Conservation (phyloP, 2,888 invertebrate species). For the Ferrisia virgata region DNA sequence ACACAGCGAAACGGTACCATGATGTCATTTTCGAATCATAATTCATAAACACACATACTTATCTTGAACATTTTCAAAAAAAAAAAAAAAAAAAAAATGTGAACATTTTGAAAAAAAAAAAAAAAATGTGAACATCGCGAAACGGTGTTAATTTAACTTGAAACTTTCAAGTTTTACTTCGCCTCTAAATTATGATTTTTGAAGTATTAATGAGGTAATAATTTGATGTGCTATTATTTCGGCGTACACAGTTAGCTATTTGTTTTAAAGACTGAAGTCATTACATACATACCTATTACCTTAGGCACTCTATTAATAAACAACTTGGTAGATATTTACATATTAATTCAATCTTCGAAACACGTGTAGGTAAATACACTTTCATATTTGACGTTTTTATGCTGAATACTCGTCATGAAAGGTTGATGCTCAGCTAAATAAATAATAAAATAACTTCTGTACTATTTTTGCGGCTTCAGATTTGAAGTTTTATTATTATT, state of each 20-base stretch:
- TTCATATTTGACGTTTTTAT: conserved; percentile 6
- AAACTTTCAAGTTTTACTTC: too few relatives aligned
- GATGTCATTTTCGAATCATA: neutral
- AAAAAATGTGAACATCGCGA: too few relatives aligned
- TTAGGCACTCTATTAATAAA: neutral
- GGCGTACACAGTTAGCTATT: neutral
- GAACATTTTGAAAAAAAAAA: too few relatives aligned
- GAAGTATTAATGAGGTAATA: too few relatives aligned
- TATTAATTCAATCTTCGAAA: conserved; percentile 8
- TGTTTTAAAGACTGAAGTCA: neutral
- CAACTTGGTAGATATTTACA: neutral
- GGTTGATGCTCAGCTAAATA: neutral
- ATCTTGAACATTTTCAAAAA: neutral
- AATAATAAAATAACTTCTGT: neutral
- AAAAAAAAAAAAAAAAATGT: too few relatives aligned
- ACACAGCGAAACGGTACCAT: too few relatives aligned
- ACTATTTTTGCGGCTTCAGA: neutral
- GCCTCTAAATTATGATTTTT: too few relatives aligned
- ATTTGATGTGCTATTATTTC: too few relatives aligned
- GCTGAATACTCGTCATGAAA: neutral
- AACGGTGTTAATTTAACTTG: too few relatives aligned
- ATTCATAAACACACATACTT: neutral
- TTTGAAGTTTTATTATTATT: neutral
- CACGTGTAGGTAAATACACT: neutral
- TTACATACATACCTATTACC: too few relatives aligned